A percentile compares a stretch with the other conserved stretches of the same genome.
Evolutionary conservation across 2,113 vertebrate genomes (phyloP).

Genomic region (Tamias sibiricus): DNA sequence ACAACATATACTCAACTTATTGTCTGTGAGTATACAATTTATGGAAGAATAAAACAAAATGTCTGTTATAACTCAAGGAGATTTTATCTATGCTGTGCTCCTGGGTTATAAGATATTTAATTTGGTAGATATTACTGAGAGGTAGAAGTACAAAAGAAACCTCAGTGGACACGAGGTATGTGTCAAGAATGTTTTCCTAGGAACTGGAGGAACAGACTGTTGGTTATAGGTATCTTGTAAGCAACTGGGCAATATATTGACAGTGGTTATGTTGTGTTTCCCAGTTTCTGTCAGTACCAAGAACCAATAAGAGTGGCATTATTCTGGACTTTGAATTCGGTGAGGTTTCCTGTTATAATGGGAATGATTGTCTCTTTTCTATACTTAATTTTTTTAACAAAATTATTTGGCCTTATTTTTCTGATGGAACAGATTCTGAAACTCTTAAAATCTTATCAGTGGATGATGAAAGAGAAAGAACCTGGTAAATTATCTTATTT

Average conservation of each 20-base stretch:
- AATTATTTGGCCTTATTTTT: constrained; percentile 64
- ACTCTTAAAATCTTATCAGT: constrained; percentile 63
- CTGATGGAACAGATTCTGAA: constrained; percentile 71
- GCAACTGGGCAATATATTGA: constrained; percentile 3
- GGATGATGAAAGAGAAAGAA: not conserved
- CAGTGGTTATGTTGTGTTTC: constrained; percentile 1
- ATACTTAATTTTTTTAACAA: constrained; percentile 52
- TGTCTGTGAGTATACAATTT: constrained; percentile 50
- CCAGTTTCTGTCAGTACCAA: constrained; percentile 32
- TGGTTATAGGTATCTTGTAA: constrained; percentile 55
- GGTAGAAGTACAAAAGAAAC: constrained; percentile 66
- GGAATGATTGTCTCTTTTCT: constrained; percentile 63
- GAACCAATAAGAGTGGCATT: constrained; percentile 15
- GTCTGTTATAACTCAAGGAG: not conserved
- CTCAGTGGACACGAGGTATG: constrained; percentile 58
- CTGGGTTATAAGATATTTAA: constrained; percentile 36
- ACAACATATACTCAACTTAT: constrained; percentile 25
- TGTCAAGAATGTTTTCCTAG: constrained; percentile 41
- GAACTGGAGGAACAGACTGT: not conserved
- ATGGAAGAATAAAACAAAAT: constrained; percentile 26
- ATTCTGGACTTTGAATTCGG: constrained; percentile 68
- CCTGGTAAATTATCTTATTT: not conserved
- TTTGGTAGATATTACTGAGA: constrained; percentile 53
- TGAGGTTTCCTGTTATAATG: constrained; percentile 69
- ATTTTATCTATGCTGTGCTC: constrained; percentile 56